phyloP scores from a whole-genome alignment of 2,888 invertebrate species.

The Morpho helenor region DNA sequence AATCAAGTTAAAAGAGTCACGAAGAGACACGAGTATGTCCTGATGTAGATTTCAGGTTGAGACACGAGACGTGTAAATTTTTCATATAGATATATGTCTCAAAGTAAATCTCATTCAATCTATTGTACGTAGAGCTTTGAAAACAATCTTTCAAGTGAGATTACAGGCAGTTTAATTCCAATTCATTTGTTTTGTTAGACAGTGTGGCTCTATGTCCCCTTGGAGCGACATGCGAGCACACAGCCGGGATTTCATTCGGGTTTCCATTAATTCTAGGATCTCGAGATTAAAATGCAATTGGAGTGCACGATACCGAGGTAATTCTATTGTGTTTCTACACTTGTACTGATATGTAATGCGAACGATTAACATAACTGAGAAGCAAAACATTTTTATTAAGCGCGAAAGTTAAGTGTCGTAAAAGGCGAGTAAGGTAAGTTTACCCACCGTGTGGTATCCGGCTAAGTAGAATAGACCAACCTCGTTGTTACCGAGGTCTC shows the following conservation, averaged over 20 bases:
- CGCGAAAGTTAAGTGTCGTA: too few species aligned
- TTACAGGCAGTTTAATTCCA: slow-evolving; percentile 29
- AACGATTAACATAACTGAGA: too few species aligned
- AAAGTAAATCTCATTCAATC: background rate
- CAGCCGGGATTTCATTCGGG: slow-evolving; percentile 16
- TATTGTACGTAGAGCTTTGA: slow-evolving; percentile 1
- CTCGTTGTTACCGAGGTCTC: too few species aligned
- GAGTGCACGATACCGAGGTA: slow-evolving; percentile 1
- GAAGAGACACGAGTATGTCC: too few species aligned
- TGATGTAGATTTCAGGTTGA: too few species aligned
- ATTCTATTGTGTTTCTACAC: background rate
- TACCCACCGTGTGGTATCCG: too few species aligned
- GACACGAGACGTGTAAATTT: too few species aligned
- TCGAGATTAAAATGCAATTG: slow-evolving; percentile 17
- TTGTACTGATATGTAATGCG: background rate
- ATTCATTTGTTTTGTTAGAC: slow-evolving; percentile 32
- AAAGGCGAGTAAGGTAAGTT: too few species aligned
- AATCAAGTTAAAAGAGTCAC: too few species aligned
- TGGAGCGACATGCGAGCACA: slow-evolving; percentile 15
- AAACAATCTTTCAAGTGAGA: slow-evolving; percentile 20
- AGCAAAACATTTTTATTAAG: too few species aligned
- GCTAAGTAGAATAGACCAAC: too few species aligned
- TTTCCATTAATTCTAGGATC: slow-evolving; percentile 37
- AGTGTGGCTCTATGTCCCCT: slow-evolving; percentile 9
- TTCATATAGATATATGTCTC: too few species aligned